Evolutionary conservation across 1,140 invertebrate genomes (phyloP), one percentile per base, ranked within the genome.

Genomic region (Vanessa tameamea): DNA sequence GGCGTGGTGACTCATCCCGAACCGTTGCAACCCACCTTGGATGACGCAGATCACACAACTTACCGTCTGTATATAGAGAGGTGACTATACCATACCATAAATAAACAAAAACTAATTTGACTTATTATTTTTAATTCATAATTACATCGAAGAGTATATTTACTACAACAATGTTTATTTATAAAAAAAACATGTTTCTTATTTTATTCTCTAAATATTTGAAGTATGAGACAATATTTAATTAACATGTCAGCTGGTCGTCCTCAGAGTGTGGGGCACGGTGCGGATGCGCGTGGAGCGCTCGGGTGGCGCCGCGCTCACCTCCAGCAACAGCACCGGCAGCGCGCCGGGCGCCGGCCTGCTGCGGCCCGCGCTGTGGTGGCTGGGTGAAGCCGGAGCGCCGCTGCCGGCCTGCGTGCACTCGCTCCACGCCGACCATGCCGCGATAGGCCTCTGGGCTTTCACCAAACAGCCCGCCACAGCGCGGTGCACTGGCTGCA

Each of bases 381-480:
- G 88, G 87, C 76, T 84, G 63, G 85, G 86, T 6, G 85, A 88
- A 94, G 76, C 81, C 95, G 89, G 87, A 1, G 74, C 85, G 0
- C 95, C 95, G 1, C 87, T 96, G 7, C 93, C 95, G 23, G 97
- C 96, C 0, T 98, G 97, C 71, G 93, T 98, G 8, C 93, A 98
- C 87, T 95, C 97, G 75, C 91, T 98, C 0, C 94, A 94, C 73
- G 91, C 98, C 1, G 97, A 99, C 89, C 96, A 95, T 7, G 94
- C 95, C 47, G 95, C 94, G 0, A 92, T 99, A 59, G 98, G 98
- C 0, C 92, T 99, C 0, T 99, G 97, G 97, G 97, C 98, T 90
- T 99, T 98, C 85, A 64, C 80, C 7, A 77, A 82, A 7, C 91
- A 93, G 94, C 95, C 72, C 88, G 84, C 76, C 93, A 94, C 72